Percentiles rank a stretch among this genome's conserved stretches.
These are phyloP conservation scores for Chaetorhynchus papuensis DNA, from an alignment of 2,113 vertebrate species.

Conservation along the genomic window DNA sequence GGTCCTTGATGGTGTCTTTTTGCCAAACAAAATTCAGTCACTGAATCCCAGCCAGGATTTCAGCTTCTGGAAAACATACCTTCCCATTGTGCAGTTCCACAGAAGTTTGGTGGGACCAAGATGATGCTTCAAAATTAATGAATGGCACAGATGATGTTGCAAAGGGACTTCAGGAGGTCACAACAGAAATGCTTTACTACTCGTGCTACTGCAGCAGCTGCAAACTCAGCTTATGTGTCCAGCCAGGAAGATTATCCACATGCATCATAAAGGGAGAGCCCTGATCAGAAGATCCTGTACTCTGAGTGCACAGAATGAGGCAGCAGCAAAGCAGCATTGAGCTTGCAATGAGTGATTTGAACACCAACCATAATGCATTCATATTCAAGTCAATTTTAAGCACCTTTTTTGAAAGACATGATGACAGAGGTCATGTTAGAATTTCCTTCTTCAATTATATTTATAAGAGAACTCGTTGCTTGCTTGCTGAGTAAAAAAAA, in stretches of 20 bases:
- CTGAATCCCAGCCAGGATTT: background rate
- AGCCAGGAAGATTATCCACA: background rate
- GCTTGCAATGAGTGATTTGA: background rate
- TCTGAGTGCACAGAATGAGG: background rate
- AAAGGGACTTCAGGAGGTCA: background rate
- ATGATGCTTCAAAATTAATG: background rate
- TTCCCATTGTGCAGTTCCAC: background rate
- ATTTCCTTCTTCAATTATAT: background rate
- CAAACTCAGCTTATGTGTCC: background rate
- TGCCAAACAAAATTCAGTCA: background rate
- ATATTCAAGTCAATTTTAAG: background rate
- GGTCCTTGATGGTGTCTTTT: background rate
- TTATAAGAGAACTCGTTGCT: background rate
- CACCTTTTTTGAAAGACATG: background rate
- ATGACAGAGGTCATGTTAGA: background rate
- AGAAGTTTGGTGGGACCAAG: background rate
- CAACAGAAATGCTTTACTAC: background rate
- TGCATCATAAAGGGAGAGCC: background rate
- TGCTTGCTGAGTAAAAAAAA: background rate
- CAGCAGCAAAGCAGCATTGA: background rate
- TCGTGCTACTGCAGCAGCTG: background rate
- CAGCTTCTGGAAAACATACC: background rate
- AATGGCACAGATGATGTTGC: background rate
- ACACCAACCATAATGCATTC: background rate
- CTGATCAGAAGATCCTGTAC: background rate